Conservation (phyloP, 1,140 invertebrate species). For the Lordiphosa clarofinis region DNA sequence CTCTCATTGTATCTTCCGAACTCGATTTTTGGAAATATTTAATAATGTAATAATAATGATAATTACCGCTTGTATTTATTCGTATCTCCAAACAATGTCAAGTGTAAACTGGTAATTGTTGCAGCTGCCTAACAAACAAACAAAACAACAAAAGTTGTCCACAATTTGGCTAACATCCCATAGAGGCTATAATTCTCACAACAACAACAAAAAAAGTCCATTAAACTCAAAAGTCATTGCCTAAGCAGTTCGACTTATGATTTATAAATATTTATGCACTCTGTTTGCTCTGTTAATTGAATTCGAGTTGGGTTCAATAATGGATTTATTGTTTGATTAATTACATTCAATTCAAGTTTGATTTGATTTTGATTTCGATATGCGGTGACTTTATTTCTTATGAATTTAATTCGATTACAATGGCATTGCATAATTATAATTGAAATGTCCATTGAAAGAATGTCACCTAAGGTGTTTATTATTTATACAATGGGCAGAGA, state of each 20-base stretch:
- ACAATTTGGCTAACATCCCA: neutral
- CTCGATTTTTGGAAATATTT: slow-evolving; percentile 41
- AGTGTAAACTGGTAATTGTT: slow-evolving; percentile 36
- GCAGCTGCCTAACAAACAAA: neutral
- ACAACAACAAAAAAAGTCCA: slow-evolving; percentile 12
- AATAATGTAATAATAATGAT: slow-evolving; percentile 37
- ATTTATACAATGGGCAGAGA: slow-evolving; percentile 10
- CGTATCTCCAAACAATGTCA: slow-evolving; percentile 57
- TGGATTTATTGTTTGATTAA: slow-evolving; percentile 63
- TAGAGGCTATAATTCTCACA: neutral
- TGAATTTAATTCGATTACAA: slow-evolving; percentile 46
- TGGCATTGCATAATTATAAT: slow-evolving; percentile 7
- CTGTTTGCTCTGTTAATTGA: slow-evolving; percentile 45
- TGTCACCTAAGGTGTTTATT: slow-evolving; percentile 37
- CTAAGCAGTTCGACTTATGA: slow-evolving; percentile 30
- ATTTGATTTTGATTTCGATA: slow-evolving; percentile 15
- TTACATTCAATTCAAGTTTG: slow-evolving; percentile 51
- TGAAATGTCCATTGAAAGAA: slow-evolving; percentile 17
- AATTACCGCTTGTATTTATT: slow-evolving; percentile 5
- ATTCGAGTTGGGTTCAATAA: slow-evolving; percentile 45
- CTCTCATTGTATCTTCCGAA: slow-evolving; percentile 14
- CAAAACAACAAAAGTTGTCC: slow-evolving; percentile 9
- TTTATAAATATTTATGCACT: slow-evolving; percentile 49
- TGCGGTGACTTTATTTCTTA: slow-evolving; percentile 33
- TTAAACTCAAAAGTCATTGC: slow-evolving; percentile 46